Conservation (phyloP, 1,140 invertebrate species). For the Drosophila lacteicornis region DNA sequence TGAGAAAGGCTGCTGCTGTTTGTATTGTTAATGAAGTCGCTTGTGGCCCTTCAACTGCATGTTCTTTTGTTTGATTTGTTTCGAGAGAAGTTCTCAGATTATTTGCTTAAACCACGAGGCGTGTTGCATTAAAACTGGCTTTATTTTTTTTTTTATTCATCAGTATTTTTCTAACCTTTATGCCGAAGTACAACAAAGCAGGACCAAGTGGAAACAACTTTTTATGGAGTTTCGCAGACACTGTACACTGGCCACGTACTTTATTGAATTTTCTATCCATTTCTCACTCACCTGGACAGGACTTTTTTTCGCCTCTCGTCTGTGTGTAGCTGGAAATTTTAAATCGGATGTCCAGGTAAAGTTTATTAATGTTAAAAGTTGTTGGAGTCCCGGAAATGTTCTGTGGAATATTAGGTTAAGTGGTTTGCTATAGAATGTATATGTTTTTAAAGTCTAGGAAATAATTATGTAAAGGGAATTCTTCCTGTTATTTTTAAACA, state of each 20-base stretch:
- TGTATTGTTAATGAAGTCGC: constrained; percentile 47
- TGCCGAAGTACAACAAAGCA: not conserved
- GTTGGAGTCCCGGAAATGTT: not conserved
- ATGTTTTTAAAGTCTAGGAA: not conserved
- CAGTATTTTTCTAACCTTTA: not conserved
- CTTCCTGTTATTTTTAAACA: not conserved
- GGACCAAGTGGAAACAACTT: constrained; percentile 18
- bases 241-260: constrained; percentile 28
- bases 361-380: not conserved
- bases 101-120: constrained; percentile 16
- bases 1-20: constrained; percentile 38
- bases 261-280: constrained; percentile 36
- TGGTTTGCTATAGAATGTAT: not conserved
- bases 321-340: not conserved
- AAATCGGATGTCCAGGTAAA: not conserved
- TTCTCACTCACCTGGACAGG: constrained; percentile 5
- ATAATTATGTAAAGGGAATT: not conserved
- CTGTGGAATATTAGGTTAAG: not conserved
- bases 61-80: constrained; percentile 39
- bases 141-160: too few relatives aligned
- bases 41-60: constrained; percentile 19
- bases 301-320: not conserved
- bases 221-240: constrained; percentile 19
- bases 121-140: not conserved
- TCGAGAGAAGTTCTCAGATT: constrained; percentile 4